These are phyloP conservation scores for Lepidonotus clava DNA, from an alignment of 2,888 invertebrate genomes.

Conservation along the genomic window DNA sequence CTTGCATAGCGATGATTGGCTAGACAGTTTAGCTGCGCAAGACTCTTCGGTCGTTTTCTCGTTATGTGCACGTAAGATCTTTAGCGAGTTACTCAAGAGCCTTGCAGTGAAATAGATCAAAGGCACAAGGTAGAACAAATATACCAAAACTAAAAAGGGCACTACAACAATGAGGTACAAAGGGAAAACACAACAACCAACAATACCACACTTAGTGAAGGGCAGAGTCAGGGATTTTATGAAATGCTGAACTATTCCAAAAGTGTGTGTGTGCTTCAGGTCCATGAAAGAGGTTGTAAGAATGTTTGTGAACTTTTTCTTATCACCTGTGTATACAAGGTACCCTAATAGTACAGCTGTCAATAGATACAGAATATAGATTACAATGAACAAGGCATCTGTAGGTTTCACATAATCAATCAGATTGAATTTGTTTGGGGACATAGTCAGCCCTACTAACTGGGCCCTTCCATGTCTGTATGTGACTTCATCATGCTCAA, in stretches of 20 bases:
- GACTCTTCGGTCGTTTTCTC: not conserved
- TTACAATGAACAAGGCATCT: slow-evolving; percentile 74
- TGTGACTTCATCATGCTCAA: slow-evolving; percentile 73
- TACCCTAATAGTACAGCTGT: slow-evolving; percentile 72
- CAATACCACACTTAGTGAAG: slow-evolving; percentile 74
- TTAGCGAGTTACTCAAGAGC: not conserved
- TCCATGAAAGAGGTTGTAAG: slow-evolving; percentile 74
- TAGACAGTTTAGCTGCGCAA: not conserved
- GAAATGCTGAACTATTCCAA: slow-evolving; percentile 72
- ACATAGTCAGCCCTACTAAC: slow-evolving; percentile 55
- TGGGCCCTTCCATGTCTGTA: slow-evolving; percentile 63
- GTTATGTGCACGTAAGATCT: not conserved
- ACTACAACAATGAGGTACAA: slow-evolving; percentile 70
- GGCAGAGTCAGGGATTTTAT: slow-evolving; percentile 74
- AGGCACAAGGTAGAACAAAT: slow-evolving; percentile 74
- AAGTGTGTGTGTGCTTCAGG: slow-evolving; percentile 73
- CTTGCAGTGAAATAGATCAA: slow-evolving; percentile 66
- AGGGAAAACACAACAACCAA: slow-evolving; percentile 72
- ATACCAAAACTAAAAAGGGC: slow-evolving; percentile 70
- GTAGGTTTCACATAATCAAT: slow-evolving; percentile 75
- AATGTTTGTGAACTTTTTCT: slow-evolving; percentile 70
- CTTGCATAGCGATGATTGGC: too few relatives aligned
- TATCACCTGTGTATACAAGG: slow-evolving; percentile 62
- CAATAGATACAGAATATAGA: slow-evolving; percentile 73
- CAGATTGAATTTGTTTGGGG: slow-evolving; percentile 70